Evolutionary conservation across 2,888 invertebrate genomes (phyloP).

Genomic region (Luperina nickerlii): DNA sequence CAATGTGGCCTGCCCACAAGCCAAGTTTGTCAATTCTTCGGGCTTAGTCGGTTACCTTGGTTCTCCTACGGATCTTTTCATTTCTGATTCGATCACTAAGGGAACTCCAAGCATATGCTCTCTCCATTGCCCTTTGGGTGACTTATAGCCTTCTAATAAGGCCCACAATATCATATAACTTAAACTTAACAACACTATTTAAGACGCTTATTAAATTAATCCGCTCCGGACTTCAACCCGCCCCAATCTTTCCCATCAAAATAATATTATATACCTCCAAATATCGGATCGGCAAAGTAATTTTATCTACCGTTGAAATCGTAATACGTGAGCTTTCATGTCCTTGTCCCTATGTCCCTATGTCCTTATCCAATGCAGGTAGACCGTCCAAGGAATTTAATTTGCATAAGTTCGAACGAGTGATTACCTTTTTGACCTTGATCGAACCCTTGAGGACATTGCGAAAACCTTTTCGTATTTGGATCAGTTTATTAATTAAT

Average conservation of each 20-base stretch:
- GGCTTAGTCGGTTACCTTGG: too few species aligned
- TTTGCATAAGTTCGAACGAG: slow-evolving; percentile 28
- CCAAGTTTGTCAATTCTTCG: too few species aligned
- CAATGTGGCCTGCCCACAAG: too few species aligned
- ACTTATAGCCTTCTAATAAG: too few species aligned
- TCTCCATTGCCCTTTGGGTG: too few species aligned
- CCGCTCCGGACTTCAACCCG: background rate
- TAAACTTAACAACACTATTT: background rate
- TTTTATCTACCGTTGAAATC: background rate
- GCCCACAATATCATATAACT: too few species aligned
- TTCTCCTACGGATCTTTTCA: too few species aligned
- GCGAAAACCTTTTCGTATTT: slow-evolving; percentile 1
- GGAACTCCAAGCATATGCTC: too few species aligned
- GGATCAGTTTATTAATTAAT: background rate
- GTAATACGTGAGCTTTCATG: slow-evolving; percentile 5
- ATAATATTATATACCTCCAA: slow-evolving; percentile 12
- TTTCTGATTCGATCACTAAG: too few species aligned
- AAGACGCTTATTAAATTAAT: background rate
- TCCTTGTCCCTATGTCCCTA: background rate
- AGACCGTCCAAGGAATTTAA: slow-evolving; percentile 33
- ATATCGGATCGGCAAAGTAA: slow-evolving; percentile 13
- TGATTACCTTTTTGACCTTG: slow-evolving; percentile 18
- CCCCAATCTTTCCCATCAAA: background rate
- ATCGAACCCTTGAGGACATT: slow-evolving; percentile 14
- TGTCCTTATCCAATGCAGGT: slow-evolving; percentile 14